These are phyloP conservation scores for Operophtera brumata DNA, from an alignment of 2,888 invertebrate genomes.

Conservation along the genomic window DNA sequence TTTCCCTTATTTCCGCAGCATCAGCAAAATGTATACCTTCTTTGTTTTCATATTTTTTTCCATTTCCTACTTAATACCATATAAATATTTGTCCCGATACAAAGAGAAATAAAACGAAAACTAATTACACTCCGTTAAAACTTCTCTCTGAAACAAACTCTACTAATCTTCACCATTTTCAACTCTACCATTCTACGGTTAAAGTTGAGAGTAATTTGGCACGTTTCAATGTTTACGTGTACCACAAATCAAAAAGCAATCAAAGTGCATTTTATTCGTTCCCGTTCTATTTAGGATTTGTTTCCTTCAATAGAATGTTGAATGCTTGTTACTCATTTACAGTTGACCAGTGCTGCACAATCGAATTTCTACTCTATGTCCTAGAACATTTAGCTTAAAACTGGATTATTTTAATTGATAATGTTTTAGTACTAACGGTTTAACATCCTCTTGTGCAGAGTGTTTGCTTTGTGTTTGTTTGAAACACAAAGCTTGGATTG, in stretches of 20 bases:
- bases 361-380: not conserved
- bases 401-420: not conserved
- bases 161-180: not conserved
- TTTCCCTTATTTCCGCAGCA: too few species aligned
- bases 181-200: not conserved
- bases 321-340: conserved; percentile 41
- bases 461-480: conserved; percentile 4
- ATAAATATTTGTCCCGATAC: conserved; percentile 15
- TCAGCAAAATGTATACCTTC: not conserved
- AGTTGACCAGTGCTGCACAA: conserved; percentile 1
- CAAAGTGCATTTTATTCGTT: conserved; percentile 64
- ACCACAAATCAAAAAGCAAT: conserved; percentile 68
- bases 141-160: conserved; percentile 7
- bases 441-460: not conserved
- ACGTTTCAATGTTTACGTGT: conserved; percentile 44
- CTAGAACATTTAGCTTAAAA: not conserved
- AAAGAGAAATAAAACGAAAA: conserved; percentile 16
- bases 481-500: not conserved
- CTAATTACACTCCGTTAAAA: conserved; percentile 24
- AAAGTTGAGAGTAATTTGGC: conserved; percentile 10
- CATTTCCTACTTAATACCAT: not conserved
- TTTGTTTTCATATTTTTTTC: not conserved
- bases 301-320: conserved; percentile 64
- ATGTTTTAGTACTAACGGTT: conserved; percentile 5
- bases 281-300: conserved; percentile 64